Conservation (phyloP, 2,113 vertebrate genomes). For the Oryzias celebensis region DNA sequence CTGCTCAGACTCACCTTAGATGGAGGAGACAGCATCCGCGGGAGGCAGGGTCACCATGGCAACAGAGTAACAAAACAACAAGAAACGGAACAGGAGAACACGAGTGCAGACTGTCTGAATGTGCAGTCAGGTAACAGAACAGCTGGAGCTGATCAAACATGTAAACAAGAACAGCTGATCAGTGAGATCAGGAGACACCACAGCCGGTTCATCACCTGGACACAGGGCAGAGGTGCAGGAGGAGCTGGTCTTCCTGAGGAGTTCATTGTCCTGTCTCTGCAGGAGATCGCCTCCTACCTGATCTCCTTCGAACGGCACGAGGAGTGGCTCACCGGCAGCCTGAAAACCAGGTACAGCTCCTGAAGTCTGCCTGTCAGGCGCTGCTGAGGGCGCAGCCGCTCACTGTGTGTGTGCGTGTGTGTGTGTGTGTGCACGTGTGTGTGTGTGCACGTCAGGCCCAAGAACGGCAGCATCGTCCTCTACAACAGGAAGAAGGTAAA, state of each 20-base stretch:
- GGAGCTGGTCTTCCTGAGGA: neutral
- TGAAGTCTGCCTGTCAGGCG: neutral
- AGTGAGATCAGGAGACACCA: no score
- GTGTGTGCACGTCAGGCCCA: conserved; percentile 73
- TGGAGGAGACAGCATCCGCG: neutral
- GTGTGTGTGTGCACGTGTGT: neutral
- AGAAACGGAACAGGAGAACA: no score
- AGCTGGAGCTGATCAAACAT: no score
- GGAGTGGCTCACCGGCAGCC: conserved; percentile 85
- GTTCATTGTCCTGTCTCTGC: neutral
- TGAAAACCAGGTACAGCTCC: conserved; percentile 82
- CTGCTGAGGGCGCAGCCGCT: fast-evolving
- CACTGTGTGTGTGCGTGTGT: neutral
- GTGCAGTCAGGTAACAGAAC: no score
- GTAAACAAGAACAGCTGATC: no score
- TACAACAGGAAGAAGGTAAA: conserved; percentile 94
- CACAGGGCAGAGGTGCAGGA: neutral
- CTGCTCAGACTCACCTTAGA: neutral
- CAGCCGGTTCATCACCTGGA: no score
- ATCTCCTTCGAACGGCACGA: conserved; percentile 89
- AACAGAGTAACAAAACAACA: no score
- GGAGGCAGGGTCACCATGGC: neutral
- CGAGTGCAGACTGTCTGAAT: no score
- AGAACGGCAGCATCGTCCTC: conserved; percentile 88
- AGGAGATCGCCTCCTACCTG: conserved; percentile 90